A percentile compares a stretch with the other conserved stretches of the same genome.
Conservation (phyloP, 2,888 invertebrate species). For the Spisula subtruncata region DNA sequence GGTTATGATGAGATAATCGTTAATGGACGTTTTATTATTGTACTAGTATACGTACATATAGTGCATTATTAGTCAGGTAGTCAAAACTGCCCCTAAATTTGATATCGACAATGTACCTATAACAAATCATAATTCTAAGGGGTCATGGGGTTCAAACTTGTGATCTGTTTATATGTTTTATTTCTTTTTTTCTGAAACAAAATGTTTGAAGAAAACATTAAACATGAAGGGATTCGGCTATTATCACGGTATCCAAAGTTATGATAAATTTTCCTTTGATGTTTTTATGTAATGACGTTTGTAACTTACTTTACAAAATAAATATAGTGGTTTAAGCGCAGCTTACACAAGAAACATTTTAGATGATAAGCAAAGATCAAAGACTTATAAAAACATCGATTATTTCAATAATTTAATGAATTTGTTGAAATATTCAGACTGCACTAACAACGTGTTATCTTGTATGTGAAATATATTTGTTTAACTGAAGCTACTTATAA, state of each 20-base stretch:
- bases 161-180: constrained; percentile 6
- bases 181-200: constrained; percentile 33
- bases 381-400: constrained; percentile 42
- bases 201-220: constrained; percentile 18
- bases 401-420: constrained; percentile 42
- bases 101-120: neutral
- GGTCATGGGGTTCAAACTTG: constrained; percentile 21
- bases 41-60: neutral
- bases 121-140: neutral
- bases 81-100: neutral
- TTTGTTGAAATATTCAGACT: constrained; percentile 36
- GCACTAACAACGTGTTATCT: neutral
- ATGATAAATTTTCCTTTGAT: constrained; percentile 48
- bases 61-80: neutral
- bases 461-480: constrained; percentile 14
- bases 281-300: constrained; percentile 41
- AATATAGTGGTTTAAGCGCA: constrained; percentile 38
- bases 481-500: neutral
- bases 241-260: constrained; percentile 33
- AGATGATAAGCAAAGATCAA: constrained; percentile 44
- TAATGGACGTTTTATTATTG: no score
- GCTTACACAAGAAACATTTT: constrained; percentile 52
- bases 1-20: no score
- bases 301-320: constrained; percentile 44
- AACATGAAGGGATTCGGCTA: constrained; percentile 34